Conservation (phyloP, 2,113 vertebrate species). For the Pristiophorus japonicus region DNA sequence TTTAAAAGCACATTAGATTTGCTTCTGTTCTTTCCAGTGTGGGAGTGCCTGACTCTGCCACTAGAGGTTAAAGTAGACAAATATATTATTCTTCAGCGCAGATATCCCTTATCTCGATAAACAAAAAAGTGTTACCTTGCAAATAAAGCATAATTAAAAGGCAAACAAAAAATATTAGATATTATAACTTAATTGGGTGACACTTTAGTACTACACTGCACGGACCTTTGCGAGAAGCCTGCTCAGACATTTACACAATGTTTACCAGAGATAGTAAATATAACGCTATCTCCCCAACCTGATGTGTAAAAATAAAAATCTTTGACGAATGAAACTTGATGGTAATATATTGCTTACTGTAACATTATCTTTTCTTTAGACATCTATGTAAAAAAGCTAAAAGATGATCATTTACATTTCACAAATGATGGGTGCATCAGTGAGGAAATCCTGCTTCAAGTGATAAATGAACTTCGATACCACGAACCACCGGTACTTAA, state of each 20-base stretch:
- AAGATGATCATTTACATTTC: neutral
- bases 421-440: neutral
- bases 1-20: neutral
- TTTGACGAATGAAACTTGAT: neutral
- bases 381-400: neutral
- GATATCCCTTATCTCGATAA: neutral
- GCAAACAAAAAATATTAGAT: neutral
- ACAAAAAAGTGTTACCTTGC: neutral
- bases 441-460: constrained; percentile 2
- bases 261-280: neutral
- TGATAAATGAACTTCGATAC: neutral
- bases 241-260: neutral
- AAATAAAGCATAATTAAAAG: neutral
- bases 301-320: neutral
- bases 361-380: neutral
- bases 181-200: neutral
- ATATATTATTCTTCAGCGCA: neutral
- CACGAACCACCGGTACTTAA: neutral
- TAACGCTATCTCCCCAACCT: neutral
- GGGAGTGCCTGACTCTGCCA: neutral
- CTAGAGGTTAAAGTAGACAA: neutral
- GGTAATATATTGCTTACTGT: neutral
- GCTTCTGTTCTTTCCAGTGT: neutral
- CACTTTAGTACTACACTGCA: neutral
- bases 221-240: neutral